phyloP scores from a whole-genome alignment of 1,140 invertebrate species.

The Proales similis region DNA sequence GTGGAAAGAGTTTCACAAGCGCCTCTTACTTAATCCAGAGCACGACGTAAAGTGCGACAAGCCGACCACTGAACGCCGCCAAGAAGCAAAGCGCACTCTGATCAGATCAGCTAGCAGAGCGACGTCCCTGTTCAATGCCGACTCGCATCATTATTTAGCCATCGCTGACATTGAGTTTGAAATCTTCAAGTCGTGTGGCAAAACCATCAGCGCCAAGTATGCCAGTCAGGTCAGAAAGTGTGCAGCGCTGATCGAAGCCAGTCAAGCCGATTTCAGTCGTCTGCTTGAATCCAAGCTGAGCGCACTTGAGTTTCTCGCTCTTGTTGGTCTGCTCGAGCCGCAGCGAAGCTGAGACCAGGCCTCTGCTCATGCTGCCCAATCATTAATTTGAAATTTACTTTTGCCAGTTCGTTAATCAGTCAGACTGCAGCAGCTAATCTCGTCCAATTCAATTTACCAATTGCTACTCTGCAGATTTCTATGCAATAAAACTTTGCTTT shows the following conservation, averaged over 20 bases:
- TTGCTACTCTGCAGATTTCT: too few relatives aligned
- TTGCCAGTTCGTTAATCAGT: too few relatives aligned
- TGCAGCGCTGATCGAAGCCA: constrained; percentile 1
- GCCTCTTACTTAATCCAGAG: constrained; percentile 11
- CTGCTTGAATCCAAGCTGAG: too few relatives aligned
- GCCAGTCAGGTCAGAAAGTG: constrained; percentile 8
- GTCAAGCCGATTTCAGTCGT: too few relatives aligned
- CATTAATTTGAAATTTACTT: too few relatives aligned
- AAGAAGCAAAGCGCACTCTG: constrained; percentile 8
- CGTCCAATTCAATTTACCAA: too few relatives aligned
- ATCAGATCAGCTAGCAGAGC: neutral
- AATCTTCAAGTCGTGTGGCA: constrained; percentile 13
- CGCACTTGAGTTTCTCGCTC: too few relatives aligned
- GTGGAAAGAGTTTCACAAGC: constrained; percentile 38
- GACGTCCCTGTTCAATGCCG: neutral
- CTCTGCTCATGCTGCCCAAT: too few relatives aligned
- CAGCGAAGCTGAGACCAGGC: too few relatives aligned
- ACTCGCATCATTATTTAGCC: neutral
- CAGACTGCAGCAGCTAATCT: too few relatives aligned
- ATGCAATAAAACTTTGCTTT: too few relatives aligned
- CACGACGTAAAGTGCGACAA: constrained; percentile 36
- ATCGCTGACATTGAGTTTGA: constrained; percentile 22
- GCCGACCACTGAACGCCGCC: constrained; percentile 26
- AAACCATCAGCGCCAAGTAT: constrained; percentile 27
- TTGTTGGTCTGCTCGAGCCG: too few relatives aligned